Conservation (phyloP, 2,888 invertebrate species). For the Trissolcus japonicus region DNA sequence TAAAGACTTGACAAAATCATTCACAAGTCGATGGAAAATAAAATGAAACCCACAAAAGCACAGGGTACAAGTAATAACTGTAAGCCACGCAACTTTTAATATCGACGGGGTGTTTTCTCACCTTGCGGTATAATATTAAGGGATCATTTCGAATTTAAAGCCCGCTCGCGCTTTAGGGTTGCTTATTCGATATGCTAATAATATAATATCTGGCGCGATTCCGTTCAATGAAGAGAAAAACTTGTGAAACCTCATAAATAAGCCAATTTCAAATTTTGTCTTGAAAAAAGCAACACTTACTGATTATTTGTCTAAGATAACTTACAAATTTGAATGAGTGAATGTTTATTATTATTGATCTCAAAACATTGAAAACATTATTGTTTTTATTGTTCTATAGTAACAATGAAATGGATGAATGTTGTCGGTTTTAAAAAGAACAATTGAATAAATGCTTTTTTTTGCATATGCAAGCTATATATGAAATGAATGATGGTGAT, state of each 20-base stretch:
- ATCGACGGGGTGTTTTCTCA: conserved; percentile 74
- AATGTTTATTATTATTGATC: too few relatives aligned
- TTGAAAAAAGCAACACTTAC: conserved; percentile 10
- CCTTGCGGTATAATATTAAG: conserved; percentile 68
- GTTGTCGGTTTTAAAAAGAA: too few relatives aligned
- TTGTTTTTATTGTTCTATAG: too few relatives aligned
- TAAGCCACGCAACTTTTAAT: conserved; percentile 73
- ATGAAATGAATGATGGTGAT: conserved; percentile 21
- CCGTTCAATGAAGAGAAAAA: conserved; percentile 61
- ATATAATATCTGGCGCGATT: conserved; percentile 65
- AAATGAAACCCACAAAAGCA: conserved; percentile 33
- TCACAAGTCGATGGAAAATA: conserved; percentile 45
- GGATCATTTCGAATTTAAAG: conserved; percentile 70
- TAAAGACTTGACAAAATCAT: conserved; percentile 45
- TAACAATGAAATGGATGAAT: too few relatives aligned
- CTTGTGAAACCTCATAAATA: conserved; percentile 59
- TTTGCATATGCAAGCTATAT: background rate
- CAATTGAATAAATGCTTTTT: too few relatives aligned
- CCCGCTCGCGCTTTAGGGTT: conserved; percentile 63
- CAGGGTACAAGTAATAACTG: conserved; percentile 66
- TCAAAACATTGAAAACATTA: too few relatives aligned
- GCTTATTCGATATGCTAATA: conserved; percentile 73
- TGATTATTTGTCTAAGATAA: too few relatives aligned
- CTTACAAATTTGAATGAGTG: too few relatives aligned
- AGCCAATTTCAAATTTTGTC: conserved; percentile 29